Conservation (phyloP, 2,113 vertebrate species). For the Oncorhynchus nerka region DNA sequence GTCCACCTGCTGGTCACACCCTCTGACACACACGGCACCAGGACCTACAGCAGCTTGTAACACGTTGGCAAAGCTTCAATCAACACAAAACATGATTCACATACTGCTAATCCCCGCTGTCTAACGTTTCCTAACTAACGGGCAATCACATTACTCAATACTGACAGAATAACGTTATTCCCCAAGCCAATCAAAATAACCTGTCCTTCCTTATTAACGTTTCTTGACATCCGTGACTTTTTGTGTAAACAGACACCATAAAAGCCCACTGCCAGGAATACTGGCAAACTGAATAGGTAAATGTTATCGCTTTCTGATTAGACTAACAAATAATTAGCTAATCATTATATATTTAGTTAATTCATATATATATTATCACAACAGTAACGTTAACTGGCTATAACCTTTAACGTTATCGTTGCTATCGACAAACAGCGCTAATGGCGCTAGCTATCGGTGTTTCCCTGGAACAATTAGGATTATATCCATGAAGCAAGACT, state of each 20-base stretch:
- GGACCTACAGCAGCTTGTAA: constrained; percentile 38
- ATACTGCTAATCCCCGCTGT: not conserved
- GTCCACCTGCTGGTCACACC: constrained; percentile 33
- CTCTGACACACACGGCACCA: constrained; percentile 35
- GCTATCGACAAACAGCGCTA: not conserved
- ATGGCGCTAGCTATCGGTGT: not conserved
- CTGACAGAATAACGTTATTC: not conserved
- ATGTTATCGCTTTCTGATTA: no score
- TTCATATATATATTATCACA: no score
- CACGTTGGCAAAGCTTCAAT: constrained; percentile 36
- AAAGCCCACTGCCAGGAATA: no score
- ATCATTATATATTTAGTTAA: no score
- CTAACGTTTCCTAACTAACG: not conserved
- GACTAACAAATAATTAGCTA: no score
- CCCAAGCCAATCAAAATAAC: not conserved
- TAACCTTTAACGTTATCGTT: no score
- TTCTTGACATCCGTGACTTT: not conserved
- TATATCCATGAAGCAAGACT: not conserved
- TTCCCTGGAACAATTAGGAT: not conserved
- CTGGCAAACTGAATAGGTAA: no score
- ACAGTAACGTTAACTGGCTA: no score
- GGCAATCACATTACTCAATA: not conserved
- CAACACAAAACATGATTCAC: not conserved
- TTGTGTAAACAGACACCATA: no score
- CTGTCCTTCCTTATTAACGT: not conserved